Percentiles rank a stretch among this genome's conserved stretches.
These are phyloP conservation scores for Thamnophis elegans DNA, from an alignment of 2,797 vertebrate species.

Conservation along the genomic window DNA sequence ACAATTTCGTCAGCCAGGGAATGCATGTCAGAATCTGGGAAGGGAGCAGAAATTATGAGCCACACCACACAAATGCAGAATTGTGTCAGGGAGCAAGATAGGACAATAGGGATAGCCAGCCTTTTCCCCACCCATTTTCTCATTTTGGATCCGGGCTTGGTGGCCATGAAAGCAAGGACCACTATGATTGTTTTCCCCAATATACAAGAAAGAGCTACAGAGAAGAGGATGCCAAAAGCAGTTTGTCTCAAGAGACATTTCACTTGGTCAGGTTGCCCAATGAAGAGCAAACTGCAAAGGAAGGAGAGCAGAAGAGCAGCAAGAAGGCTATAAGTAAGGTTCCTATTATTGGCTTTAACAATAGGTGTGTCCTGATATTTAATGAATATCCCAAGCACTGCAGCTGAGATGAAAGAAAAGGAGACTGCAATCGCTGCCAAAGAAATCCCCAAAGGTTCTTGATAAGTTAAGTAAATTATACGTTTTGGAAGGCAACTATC, in stretches of 20 bases:
- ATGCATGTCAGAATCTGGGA: not conserved
- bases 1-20: not conserved
- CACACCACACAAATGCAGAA: not conserved
- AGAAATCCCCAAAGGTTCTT: too few species aligned
- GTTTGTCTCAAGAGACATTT: not conserved
- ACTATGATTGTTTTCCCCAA: not conserved
- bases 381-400: not conserved
- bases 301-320: not conserved
- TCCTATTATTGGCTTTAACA: not conserved
- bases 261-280: not conserved
- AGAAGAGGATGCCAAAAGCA: not conserved
- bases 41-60: not conserved
- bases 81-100: not conserved
- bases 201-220: not conserved
- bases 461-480: too few species aligned
- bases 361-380: not conserved
- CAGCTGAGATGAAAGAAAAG: not conserved
- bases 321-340: not conserved
- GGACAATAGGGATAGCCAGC: not conserved
- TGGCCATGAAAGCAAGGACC: not conserved
- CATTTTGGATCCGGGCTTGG: not conserved
- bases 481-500: too few species aligned
- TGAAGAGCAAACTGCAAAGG: not conserved
- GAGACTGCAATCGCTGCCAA: not conserved
- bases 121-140: not conserved